Evolutionary conservation across 2,888 invertebrate species (phyloP).

Genomic region (Dioctria linearis): DNA sequence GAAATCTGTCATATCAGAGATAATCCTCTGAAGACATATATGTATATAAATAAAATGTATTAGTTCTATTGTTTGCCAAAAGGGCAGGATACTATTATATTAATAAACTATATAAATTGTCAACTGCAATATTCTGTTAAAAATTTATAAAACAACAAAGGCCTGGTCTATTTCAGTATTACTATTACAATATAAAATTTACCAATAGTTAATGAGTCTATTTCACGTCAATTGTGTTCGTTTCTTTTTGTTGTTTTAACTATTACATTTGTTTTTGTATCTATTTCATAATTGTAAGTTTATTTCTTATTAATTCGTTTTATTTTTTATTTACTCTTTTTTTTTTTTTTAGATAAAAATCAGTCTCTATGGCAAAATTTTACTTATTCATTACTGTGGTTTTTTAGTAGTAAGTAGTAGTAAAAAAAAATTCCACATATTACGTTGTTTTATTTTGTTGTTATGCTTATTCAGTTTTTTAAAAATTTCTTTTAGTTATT

Average conservation of each 20-base stretch:
- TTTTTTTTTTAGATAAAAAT: conserved; percentile 62
- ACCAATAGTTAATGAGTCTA: conserved; percentile 45
- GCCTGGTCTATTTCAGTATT: conserved; percentile 53
- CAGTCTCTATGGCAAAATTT: conserved; percentile 71
- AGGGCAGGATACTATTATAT: conserved; percentile 44
- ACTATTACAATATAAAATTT: conserved; percentile 7
- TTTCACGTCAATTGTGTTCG: conserved; percentile 56
- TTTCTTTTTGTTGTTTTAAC: conserved; percentile 58
- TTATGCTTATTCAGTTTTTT: conserved; percentile 33
- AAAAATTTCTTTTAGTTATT: conserved; percentile 33
- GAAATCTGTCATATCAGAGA: neutral
- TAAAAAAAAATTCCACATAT: conserved; percentile 29
- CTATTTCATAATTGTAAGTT: conserved; percentile 56
- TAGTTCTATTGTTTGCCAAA: conserved; percentile 49
- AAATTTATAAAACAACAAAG: conserved; percentile 46
- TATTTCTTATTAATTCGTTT: conserved; percentile 43
- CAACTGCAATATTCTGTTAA: conserved; percentile 50
- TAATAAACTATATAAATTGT: conserved; percentile 45
- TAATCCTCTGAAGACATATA: neutral
- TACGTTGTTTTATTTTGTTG: conserved; percentile 27
- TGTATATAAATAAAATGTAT: conserved; percentile 16
- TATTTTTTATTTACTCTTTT: neutral
- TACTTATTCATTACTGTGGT: conserved; percentile 58
- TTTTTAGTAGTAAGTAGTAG: neutral
- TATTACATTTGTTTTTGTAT: conserved; percentile 46